Conservation (phyloP, 2,888 invertebrate species). For the Athalia rosae region DNA sequence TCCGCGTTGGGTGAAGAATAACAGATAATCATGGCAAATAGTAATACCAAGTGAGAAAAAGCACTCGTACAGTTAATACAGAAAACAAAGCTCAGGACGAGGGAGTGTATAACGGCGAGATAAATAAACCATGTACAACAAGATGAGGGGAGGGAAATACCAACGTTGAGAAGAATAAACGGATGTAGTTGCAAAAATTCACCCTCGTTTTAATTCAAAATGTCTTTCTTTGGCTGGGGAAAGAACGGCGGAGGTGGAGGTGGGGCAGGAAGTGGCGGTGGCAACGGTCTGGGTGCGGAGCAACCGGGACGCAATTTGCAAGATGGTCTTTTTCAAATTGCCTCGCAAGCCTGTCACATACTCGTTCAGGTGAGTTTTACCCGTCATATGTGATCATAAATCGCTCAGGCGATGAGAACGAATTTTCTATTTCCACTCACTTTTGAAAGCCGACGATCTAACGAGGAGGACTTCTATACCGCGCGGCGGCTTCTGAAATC, state of each 20-base stretch:
- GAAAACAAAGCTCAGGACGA: neutral
- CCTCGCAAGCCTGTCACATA: slow-evolving; percentile 86
- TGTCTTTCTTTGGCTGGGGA: slow-evolving; percentile 68
- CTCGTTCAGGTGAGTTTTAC: slow-evolving; percentile 80
- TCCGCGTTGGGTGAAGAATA: no score
- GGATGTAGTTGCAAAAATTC: neutral
- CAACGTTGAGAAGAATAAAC: slow-evolving; percentile 13
- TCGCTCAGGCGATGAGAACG: neutral
- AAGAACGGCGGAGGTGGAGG: slow-evolving; percentile 14
- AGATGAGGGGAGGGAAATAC: neutral
- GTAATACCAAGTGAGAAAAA: neutral
- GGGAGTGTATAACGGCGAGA: neutral
- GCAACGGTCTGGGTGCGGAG: slow-evolving; percentile 56
- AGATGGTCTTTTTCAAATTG: slow-evolving; percentile 86
- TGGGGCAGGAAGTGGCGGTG: slow-evolving; percentile 52
- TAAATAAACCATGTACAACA: slow-evolving; percentile 16
- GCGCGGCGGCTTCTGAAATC: no score
- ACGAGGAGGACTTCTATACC: neutral
- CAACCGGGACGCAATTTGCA: slow-evolving; percentile 78
- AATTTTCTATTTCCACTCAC: neutral
- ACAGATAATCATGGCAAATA: no score
- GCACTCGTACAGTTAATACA: neutral
- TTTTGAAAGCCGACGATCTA: slow-evolving; percentile 7
- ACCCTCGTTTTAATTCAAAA: slow-evolving; percentile 47
- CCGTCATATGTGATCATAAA: slow-evolving; percentile 5